Conservation (phyloP, 2,113 vertebrate genomes). For the Corythornis vintsioides region DNA sequence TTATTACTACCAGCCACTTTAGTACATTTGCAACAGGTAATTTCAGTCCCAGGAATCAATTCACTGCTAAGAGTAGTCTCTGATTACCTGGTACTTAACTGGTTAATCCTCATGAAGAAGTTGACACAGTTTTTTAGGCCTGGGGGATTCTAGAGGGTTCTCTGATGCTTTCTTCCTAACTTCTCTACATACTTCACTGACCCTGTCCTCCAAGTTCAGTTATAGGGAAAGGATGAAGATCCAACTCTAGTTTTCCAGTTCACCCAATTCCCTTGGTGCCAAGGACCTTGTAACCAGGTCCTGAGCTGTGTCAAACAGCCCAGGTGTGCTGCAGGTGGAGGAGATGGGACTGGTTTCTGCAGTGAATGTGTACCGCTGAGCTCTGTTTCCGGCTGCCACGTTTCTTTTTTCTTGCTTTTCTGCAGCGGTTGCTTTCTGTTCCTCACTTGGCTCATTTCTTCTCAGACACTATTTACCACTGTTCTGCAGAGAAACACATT, state of each 20-base stretch:
- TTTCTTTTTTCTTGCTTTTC: background rate
- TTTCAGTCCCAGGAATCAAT: background rate
- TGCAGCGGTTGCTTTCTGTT: background rate
- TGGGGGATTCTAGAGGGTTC: background rate
- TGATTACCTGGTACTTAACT: background rate
- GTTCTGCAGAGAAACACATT: constrained; percentile 5
- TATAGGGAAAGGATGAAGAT: background rate
- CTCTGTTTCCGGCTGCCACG: background rate
- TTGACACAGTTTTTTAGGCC: background rate
- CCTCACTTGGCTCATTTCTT: constrained; percentile 3
- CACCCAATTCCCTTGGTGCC: background rate
- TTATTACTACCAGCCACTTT: background rate
- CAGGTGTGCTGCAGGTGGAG: fast-evolving
- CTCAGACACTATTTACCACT: background rate
- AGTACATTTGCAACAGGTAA: background rate
- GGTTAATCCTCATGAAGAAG: background rate
- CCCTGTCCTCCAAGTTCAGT: background rate
- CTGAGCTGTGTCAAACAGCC: background rate
- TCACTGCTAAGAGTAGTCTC: background rate
- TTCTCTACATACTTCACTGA: background rate
- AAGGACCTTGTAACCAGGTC: background rate
- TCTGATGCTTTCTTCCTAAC: background rate
- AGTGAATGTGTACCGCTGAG: fast-evolving
- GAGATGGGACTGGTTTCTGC: background rate
- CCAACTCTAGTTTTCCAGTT: background rate